Base-by-base conservation (phyloP, 2,797 vertebrate genomes). In the Helostoma temminkii region DNA sequence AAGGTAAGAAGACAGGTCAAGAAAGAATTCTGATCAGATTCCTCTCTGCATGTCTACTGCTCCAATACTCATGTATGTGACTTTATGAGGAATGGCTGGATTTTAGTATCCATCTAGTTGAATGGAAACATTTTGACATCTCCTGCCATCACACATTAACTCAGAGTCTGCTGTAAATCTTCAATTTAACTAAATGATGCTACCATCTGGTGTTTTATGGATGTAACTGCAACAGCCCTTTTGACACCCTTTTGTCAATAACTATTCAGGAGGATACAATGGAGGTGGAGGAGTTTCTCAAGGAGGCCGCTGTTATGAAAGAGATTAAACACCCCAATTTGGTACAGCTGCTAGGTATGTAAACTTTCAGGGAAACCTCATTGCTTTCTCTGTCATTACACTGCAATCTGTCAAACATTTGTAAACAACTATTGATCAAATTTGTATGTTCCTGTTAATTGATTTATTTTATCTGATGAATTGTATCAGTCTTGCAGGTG, bases 261-360 rank as follows among this genome's bases (percentile, higher is more conserved):
- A 25, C 34, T 57, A 45, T 81, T 5, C 87, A 99, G 98, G 98
- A 99, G 89, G 98, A 99, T 81, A 99, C 97, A 0, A 99, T 99
- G 98, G 97, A 99, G 88, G 98, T 99, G 77, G 98, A 99, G 81
- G 98, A 99, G 92, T 99, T 99, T 91, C 88, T 99, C 53, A 99
- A 98, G 78, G 98, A 99, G 90, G 97, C 98, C 0, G 95, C 97
- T 3, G 98, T 99, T 41, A 99, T 99, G 98, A 99, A 99, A 79
- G 98, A 99, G 89, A 97, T 99, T 90, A 99, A 99, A 88, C 98
- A 99, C 81, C 98, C 98, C 0, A 99, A 99, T 78, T 92, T 99
- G 84, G 98, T 99, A 30, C 98, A 99, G 64, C 93, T 99, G 54
- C 95, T 99, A 16, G 98, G 98, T 98, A 91, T 86, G 95, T 91